These are phyloP conservation scores for Deilephila elpenor DNA, from an alignment of 2,888 invertebrate genomes.

Conservation along the genomic window DNA sequence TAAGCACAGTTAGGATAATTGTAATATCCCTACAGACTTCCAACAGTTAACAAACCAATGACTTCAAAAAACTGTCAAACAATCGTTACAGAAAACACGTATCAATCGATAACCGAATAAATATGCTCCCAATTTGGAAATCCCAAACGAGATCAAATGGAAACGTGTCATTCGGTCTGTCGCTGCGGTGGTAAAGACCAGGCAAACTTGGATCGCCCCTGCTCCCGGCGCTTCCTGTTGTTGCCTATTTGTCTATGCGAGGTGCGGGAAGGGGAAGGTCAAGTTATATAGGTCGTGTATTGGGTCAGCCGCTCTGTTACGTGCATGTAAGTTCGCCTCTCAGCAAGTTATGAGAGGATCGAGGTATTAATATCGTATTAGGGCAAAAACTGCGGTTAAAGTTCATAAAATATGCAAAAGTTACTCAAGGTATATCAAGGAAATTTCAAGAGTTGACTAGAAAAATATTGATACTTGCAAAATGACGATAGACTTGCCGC, in stretches of 20 bases:
- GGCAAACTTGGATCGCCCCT: constrained; percentile 45
- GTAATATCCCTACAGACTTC: too few relatives aligned
- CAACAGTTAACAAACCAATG: too few relatives aligned
- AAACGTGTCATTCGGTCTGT: constrained; percentile 54
- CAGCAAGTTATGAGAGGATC: background rate
- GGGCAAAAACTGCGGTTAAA: too few relatives aligned
- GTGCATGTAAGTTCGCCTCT: constrained; percentile 38
- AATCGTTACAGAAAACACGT: constrained; percentile 14
- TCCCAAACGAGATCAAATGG: constrained; percentile 54
- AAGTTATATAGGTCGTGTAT: constrained; percentile 45
- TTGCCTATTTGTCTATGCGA: constrained; percentile 43
- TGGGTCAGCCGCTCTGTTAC: constrained; percentile 54
- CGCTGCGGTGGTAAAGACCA: constrained; percentile 46
- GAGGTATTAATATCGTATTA: background rate
- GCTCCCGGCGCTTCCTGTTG: constrained; percentile 36
- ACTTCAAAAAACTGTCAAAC: background rate
- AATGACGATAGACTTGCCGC: too few relatives aligned
- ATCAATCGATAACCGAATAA: constrained; percentile 34
- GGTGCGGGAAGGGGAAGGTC: constrained; percentile 42
- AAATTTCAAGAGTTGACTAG: too few relatives aligned
- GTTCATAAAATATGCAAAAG: too few relatives aligned
- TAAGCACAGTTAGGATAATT: too few relatives aligned
- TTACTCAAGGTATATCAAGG: too few relatives aligned
- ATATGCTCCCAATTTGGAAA: constrained; percentile 48
- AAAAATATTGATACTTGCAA: too few relatives aligned